Evolutionary conservation across 2,797 vertebrate genomes (phyloP).

Genomic region (Sciaenops ocellatus): DNA sequence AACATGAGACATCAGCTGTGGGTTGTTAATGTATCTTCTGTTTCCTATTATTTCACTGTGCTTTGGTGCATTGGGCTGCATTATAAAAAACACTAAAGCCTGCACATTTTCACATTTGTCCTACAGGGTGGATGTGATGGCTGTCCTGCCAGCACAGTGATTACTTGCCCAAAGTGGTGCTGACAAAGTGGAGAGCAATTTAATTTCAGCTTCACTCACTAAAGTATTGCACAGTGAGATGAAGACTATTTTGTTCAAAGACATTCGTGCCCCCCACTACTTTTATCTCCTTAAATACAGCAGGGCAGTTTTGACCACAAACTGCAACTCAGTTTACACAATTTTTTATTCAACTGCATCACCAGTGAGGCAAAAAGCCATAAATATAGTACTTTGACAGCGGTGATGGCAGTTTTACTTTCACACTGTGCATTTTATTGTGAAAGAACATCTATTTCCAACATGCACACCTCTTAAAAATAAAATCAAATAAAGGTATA

Average conservation of each 20-base stretch:
- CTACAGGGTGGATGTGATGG: constrained; percentile 5
- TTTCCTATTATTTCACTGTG: constrained; percentile 34
- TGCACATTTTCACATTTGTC: constrained; percentile 37
- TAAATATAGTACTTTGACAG: neutral
- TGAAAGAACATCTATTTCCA: neutral
- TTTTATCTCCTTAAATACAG: constrained; percentile 7
- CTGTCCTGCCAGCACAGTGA: constrained; percentile 2
- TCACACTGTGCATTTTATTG: neutral
- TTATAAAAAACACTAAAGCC: neutral
- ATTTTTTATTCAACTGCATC: constrained; percentile 3
- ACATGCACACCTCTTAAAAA: neutral
- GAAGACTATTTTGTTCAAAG: constrained; percentile 19
- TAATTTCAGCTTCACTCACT: constrained; percentile 1
- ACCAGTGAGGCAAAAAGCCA: constrained; percentile 10
- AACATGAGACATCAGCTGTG: constrained; percentile 50
- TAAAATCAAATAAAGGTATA: neutral
- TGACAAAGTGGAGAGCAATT: constrained; percentile 28
- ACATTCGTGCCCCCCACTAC: neutral
- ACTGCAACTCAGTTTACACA: constrained; percentile 20
- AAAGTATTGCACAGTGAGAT: constrained; percentile 2
- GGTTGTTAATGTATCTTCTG: constrained; percentile 20
- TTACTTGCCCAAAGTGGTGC: neutral
- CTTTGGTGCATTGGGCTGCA: constrained; percentile 15
- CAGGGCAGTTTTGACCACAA: neutral
- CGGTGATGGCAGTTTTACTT: neutral